Conservation (phyloP, 2,113 vertebrate genomes). For the Cyanoramphus novaezelandiae region DNA sequence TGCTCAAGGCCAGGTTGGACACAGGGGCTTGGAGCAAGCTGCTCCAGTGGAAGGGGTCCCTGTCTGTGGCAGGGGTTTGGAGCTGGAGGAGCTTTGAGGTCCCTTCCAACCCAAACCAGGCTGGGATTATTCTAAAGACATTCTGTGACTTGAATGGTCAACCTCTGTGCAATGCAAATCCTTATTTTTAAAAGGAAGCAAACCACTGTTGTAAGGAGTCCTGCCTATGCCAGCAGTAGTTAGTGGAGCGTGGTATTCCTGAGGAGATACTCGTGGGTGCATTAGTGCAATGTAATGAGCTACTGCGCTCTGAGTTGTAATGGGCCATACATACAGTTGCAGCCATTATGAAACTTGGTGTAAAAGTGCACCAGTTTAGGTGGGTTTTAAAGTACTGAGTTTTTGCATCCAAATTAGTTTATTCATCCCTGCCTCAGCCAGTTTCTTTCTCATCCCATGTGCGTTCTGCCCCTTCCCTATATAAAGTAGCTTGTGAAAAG, state of each 20-base stretch:
- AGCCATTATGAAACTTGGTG: neutral
- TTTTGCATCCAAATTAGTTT: neutral
- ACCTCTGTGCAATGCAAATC: neutral
- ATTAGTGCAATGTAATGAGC: neutral
- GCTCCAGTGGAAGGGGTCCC: neutral
- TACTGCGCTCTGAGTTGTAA: neutral
- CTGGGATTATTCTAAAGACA: neutral
- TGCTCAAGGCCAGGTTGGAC: too few species aligned
- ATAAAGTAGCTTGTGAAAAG: neutral
- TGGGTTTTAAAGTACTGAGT: neutral
- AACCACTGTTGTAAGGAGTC: neutral
- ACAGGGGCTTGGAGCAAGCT: too few species aligned
- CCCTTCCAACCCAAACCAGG: neutral
- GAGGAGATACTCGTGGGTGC: neutral
- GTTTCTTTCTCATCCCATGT: neutral
- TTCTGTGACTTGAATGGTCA: neutral
- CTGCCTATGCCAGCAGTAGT: neutral
- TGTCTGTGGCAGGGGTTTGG: neutral
- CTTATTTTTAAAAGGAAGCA: neutral
- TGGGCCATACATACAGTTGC: neutral
- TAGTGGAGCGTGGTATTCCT: neutral
- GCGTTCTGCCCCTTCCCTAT: neutral
- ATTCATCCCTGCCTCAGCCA: neutral
- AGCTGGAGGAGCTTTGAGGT: neutral
- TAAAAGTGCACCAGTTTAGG: neutral